phyloP scores from a whole-genome alignment of 2,113 vertebrate species.

The Dicaeum eximium region DNA sequence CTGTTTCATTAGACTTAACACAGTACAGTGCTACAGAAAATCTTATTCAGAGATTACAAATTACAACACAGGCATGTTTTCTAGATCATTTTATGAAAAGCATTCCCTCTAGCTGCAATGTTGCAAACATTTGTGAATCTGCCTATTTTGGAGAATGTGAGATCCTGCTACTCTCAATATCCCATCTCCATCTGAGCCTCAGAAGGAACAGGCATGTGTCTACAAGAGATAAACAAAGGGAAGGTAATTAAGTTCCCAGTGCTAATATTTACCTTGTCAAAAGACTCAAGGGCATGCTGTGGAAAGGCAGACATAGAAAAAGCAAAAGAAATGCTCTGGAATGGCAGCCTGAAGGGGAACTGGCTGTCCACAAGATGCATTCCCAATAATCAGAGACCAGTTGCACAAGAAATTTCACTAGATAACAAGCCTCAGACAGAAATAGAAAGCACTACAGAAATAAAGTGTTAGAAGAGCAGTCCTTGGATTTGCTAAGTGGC shows the following conservation, averaged over 20 bases:
- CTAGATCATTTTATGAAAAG: background rate
- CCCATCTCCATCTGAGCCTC: background rate
- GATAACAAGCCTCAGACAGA: background rate
- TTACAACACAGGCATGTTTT: background rate
- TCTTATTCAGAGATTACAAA: background rate
- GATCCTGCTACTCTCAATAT: background rate
- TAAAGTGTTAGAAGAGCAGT: background rate
- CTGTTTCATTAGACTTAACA: background rate
- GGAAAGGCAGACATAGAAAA: background rate
- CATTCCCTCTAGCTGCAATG: background rate
- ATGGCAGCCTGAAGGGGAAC: background rate
- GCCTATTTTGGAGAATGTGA: background rate
- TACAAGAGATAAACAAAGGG: background rate
- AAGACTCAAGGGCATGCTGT: background rate
- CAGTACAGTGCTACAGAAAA: background rate
- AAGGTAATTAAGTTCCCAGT: constrained; percentile 11
- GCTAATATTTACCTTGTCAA: background rate
- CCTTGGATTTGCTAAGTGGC: background rate
- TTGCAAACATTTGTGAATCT: background rate
- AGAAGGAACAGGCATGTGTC: background rate
- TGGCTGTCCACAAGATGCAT: background rate
- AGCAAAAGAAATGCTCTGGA: background rate
- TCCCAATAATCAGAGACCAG: background rate
- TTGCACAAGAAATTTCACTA: background rate
- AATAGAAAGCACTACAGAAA: background rate